A percentile compares a stretch with the other conserved stretches of the same genome.
Conservation (phyloP, 2,113 vertebrate species). For the Apodemus speciosus region DNA sequence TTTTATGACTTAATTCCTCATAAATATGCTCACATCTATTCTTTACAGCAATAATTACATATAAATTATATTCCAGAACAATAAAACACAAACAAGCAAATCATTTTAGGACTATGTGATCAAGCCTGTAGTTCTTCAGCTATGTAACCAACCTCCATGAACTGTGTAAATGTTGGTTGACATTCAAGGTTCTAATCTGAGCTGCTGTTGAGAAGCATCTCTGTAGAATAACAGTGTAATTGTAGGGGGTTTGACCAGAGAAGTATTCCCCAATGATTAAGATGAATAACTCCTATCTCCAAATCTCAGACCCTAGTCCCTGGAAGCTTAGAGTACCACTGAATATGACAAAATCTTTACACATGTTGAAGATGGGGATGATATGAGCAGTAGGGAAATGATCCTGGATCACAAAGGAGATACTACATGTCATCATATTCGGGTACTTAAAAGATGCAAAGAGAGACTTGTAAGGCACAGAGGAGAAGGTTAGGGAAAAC, state of each 20-base stretch:
- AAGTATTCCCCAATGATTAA: background rate
- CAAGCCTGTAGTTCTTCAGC: constrained; percentile 31
- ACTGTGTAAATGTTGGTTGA: constrained; percentile 37
- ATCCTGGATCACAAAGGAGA: background rate
- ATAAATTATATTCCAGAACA: constrained; percentile 51
- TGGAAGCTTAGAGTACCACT: background rate
- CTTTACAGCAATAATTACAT: constrained; percentile 59
- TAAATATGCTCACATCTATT: constrained; percentile 42
- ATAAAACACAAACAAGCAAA: constrained; percentile 4
- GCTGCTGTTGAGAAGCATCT: background rate
- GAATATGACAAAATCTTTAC: background rate
- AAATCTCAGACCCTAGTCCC: background rate
- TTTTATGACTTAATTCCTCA: constrained; percentile 57
- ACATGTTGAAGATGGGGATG: background rate
- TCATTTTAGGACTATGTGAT: constrained; percentile 30
- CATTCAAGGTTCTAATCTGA: background rate
- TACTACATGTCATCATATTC: background rate
- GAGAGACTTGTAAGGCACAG: background rate
- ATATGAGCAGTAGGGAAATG: background rate
- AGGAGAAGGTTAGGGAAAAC: background rate
- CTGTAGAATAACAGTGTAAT: background rate
- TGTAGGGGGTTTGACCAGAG: background rate
- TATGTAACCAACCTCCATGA: background rate
- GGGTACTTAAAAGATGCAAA: background rate
- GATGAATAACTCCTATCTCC: background rate